Base-by-base conservation (phyloP, 2,888 invertebrate genomes). In the Ecliptopera silaceata region DNA sequence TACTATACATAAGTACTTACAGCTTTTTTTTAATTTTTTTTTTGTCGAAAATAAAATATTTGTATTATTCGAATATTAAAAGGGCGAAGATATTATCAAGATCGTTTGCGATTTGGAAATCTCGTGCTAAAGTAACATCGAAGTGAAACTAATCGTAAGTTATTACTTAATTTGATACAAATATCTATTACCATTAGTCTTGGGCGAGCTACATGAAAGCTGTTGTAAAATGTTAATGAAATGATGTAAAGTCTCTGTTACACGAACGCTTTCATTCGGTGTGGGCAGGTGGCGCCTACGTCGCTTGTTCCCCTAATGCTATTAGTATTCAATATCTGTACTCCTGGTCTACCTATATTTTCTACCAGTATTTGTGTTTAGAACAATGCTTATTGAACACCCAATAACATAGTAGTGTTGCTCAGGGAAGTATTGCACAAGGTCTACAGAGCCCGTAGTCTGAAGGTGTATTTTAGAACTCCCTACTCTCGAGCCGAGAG, bases 241-340 rank as follows among this genome's bases (percentile, higher is more conserved):
- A 72, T 74, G 69, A 71, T 76, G 76, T 77, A 71, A 72, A 71
- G 67, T 57, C 62, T 63, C 56, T 59, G 66, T 66, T 64, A 74
- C 75, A 74, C 53, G 74, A 72, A 65, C 70, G 62, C 69, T 72
- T 69, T 57, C 59, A 59, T 39, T 59, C 65, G 63, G 72, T 72
- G 80, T 79, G 79, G 80, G 80, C 75, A 79, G 80, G 76, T 79
- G 80, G 78, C 79, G 80, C 80, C 79, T 72, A 74, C 74, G 66
- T 67, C 65, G 68, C 71, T 55, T 55, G 59, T 59, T 55, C 50
- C 22, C 38, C 46, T 59, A 59, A 59, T 59, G 59, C 54, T 59
- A 54, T 59, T 54, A 59, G 59, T 50, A 59, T 59, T 59, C 46
- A 59, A 59, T 54, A 49, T 50, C 13, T 22, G 38, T 32, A 47